These are phyloP conservation scores for Aythya fuligula DNA, from an alignment of 2,797 vertebrate genomes.

Conservation along the genomic window DNA sequence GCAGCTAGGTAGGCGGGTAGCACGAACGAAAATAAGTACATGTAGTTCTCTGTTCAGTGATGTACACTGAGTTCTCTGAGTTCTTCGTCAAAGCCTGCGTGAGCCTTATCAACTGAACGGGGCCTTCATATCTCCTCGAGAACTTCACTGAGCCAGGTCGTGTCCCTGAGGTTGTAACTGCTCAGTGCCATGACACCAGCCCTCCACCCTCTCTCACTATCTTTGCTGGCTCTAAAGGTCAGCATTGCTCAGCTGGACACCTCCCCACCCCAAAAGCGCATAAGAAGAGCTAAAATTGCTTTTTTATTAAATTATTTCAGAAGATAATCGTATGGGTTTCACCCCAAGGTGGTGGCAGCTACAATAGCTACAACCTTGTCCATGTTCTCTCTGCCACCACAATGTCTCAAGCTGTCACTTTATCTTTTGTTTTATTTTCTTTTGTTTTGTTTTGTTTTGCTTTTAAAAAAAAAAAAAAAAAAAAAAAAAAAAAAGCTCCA, in stretches of 20 bases:
- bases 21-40: background rate
- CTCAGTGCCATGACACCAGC: background rate
- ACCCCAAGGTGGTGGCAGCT: background rate
- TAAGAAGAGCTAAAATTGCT: background rate
- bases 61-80: background rate
- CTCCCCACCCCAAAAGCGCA: background rate
- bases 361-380: background rate
- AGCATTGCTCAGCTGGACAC: background rate
- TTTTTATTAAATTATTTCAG: background rate
- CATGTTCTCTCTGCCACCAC: background rate
- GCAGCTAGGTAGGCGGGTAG: background rate
- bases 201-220: background rate
- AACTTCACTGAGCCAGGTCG: background rate
- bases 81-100: background rate
- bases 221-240: background rate
- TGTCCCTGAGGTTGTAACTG: rapidly evolving
- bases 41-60: background rate
- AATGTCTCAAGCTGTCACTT: background rate
- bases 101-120: background rate
- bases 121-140: rapidly evolving
- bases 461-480: too few relatives aligned
- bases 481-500: too few relatives aligned
- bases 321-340: background rate
- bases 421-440: background rate
- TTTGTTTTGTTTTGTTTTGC: rapidly evolving